Base-by-base conservation (phyloP, 2,113 vertebrate species). In the Natator depressus region DNA sequence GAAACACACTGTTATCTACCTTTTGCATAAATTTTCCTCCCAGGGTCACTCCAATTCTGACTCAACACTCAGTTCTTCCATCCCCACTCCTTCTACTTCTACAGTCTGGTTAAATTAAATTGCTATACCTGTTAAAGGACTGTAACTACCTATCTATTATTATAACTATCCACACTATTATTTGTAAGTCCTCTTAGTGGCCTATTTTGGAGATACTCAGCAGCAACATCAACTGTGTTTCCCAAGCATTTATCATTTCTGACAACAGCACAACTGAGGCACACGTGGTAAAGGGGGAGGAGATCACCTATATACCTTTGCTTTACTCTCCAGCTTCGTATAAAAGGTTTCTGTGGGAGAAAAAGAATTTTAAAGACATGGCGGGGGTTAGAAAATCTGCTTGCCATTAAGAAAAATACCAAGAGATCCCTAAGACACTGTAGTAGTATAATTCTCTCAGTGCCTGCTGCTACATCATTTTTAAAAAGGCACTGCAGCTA, bases 131-230 rank as follows among this genome's bases (percentile, higher is more conserved):
- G 91, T 86, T 95, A 96, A 96, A 95, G 1, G 69, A 95, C 88
- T 93, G 92, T 84, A 97, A 96, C 86, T 85, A 94, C 87, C 59
- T 94, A 92, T 29, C 42, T 46, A 80, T 31, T 29, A 80, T 29
- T 80, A 19, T 31, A 80, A 80, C 35, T 69, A 69, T 38, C 35
- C 35, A 69, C n/a, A 69, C 9, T 69, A n/a, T 69, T 69, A 69
- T 69, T 69, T 69, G 65, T 69, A 89, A 95, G 6, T 76, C 35
- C 13, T 88, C 42, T 93, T 54, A 27, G 78, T 87, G 89, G 91
- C 24, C 46, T 72, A 51, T 94, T 91, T 93, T 89, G 54, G 55
- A 97, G 96, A 95, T 95, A 84, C 76, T 94, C 87, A 95, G 94
- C 90, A 96, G 93, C 89, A 89, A 88, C 53, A 80, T 88, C 72